Evolutionary conservation across 2,888 invertebrate species (phyloP), one percentile per base, ranked within the genome.

Genomic region (Nemoura dubitans): DNA sequence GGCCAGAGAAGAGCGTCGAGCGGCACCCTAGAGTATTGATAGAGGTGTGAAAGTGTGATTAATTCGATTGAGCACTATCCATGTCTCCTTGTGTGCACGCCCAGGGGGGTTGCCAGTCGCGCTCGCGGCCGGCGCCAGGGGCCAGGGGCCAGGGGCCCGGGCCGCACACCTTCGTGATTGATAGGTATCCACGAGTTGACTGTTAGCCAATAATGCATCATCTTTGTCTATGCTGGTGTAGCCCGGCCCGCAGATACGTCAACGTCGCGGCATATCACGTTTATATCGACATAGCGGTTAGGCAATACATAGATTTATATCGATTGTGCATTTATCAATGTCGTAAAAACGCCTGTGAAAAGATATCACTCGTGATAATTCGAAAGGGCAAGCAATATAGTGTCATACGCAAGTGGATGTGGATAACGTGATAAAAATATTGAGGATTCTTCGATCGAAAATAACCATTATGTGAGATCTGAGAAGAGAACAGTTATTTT

Each of bases 271-370:
- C 36, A 25, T 42, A 42, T 42, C 27, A 26, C 21, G 83, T 26
- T 42, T 42, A 30, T 42, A 83, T 83, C 83, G 83, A 83, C 83
- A 83, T 42, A 26, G 30, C 43, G 83, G 83, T 83, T 83, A 26
- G n/a, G 36, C 21, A 83, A 83, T 36, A 83, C 78, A 83, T 42
- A 83, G 42, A 83, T 83, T 83, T 42, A n/a, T 36, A 83, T 83
- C 83, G 83, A 83, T 83, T 83, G 42, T 83, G 83, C 26, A 83
- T 83, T 25, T 16, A 83, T 83, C 83, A 43, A 16, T 83, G 83
- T 83, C 83, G 28, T 59, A 59, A 59, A 59, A 59, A 21, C 59
- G 59, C 59, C 59, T 59, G 21, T 59, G 59, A 59, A 59, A 59
- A 59, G 59, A 59, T 59, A 59, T 59, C 59, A 59, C 21, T 59